phyloP scores from a whole-genome alignment of 2,113 vertebrate species.

The Crotalus tigris region DNA sequence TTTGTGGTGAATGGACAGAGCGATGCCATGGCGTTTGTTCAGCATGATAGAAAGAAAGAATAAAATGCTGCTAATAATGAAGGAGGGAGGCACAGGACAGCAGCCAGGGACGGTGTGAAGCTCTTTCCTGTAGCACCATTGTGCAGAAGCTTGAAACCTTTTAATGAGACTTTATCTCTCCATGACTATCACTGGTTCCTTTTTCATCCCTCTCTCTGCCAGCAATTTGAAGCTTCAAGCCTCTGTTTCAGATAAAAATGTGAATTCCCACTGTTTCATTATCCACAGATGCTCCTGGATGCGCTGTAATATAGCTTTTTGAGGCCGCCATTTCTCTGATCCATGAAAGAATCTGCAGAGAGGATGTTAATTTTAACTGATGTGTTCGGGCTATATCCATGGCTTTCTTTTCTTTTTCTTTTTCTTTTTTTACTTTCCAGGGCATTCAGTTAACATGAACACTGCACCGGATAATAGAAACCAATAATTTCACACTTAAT shows the following conservation, averaged over 20 bases:
- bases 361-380: constrained; percentile 40
- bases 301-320: constrained; percentile 18
- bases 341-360: constrained; percentile 22
- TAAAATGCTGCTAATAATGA: background rate
- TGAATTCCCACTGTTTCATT: background rate
- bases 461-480: constrained; percentile 21
- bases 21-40: background rate
- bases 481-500: constrained; percentile 9
- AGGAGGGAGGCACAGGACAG: background rate
- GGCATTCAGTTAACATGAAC: constrained; percentile 14
- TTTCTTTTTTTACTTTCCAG: constrained; percentile 1
- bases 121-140: background rate
- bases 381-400: constrained; percentile 9
- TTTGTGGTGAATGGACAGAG: background rate
- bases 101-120: background rate
- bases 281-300: constrained; percentile 21
- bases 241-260: background rate
- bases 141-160: background rate
- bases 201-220: constrained; percentile 18
- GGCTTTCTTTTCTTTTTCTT: no score
- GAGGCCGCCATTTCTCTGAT: constrained; percentile 3
- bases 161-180: constrained; percentile 21
- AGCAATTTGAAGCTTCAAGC: background rate
- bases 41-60: background rate
- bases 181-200: background rate